Evolutionary conservation across 2,113 vertebrate species (phyloP).

Genomic region (Eonycteris spelaea): DNA sequence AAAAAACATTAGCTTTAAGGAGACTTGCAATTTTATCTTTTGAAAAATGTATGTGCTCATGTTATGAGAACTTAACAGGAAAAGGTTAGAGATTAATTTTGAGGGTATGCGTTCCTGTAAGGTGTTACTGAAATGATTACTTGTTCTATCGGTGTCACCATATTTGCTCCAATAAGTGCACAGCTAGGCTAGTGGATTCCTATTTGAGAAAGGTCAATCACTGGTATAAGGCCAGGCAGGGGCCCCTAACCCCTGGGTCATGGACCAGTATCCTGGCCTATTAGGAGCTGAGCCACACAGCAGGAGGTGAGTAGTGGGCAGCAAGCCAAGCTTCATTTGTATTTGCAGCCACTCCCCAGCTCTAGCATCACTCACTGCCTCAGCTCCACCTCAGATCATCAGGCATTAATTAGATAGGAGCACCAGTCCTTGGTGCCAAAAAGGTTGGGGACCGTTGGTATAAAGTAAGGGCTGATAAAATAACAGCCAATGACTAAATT

Average conservation of each 20-base stretch:
- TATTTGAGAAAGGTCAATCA: background rate
- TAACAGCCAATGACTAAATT: background rate
- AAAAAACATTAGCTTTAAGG: background rate
- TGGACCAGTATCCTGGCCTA: no score
- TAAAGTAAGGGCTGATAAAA: background rate
- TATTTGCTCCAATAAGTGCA: conserved; percentile 35
- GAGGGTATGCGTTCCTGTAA: conserved; percentile 27
- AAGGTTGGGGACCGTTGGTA: background rate
- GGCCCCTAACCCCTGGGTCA: no score
- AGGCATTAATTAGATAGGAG: no score
- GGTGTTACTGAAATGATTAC: background rate
- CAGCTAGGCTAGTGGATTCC: background rate
- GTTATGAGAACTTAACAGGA: conserved; percentile 3
- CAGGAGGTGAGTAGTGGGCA: no score
- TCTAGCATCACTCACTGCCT: no score
- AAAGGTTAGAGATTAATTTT: conserved; percentile 33
- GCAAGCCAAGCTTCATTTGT: no score
- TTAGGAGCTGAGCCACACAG: no score
- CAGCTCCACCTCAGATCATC: no score
- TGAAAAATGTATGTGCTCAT: conserved; percentile 6
- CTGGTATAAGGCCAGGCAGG: background rate
- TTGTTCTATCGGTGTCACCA: background rate
- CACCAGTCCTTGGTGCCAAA: no score
- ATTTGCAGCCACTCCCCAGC: no score
- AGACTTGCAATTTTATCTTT: conserved; percentile 32